phyloP scores from a whole-genome alignment of 2,888 invertebrate genomes.

The Lacanobia oleracea region DNA sequence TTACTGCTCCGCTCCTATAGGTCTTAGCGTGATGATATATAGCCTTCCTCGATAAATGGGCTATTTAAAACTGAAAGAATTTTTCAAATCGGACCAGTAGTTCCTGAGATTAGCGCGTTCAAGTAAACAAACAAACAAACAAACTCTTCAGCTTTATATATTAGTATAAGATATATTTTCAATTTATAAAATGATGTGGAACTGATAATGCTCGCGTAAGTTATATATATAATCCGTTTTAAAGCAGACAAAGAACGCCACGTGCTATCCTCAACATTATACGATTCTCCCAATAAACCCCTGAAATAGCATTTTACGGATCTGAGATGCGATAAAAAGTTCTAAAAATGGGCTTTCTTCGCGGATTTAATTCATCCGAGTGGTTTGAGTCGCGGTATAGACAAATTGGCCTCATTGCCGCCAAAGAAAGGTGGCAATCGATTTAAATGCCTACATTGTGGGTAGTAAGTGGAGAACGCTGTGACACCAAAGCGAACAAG shows the following conservation, averaged over 20 bases:
- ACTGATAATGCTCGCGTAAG: not conserved
- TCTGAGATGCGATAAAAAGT: constrained; percentile 47
- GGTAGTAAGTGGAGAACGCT: constrained; percentile 60
- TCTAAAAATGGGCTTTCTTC: constrained; percentile 58
- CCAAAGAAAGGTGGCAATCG: constrained; percentile 72
- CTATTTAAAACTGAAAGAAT: no score
- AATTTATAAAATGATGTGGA: not conserved
- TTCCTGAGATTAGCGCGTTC: no score
- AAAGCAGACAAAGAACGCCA: not conserved
- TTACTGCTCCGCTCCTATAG: no score
- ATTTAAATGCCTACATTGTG: constrained; percentile 65
- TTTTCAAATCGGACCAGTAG: no score
- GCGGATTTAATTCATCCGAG: constrained; percentile 79
- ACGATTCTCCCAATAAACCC: not conserved
- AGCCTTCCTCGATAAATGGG: no score
- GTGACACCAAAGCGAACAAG: constrained; percentile 63
- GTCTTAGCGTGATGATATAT: no score
- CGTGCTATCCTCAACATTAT: constrained; percentile 8
- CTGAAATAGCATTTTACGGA: constrained; percentile 27
- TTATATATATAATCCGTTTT: not conserved
- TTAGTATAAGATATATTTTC: not conserved
- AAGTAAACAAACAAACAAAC: no score
- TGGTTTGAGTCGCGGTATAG: constrained; percentile 74
- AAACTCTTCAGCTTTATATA: no score
- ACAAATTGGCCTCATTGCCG: constrained; percentile 84